phyloP scores from a whole-genome alignment of 1,140 invertebrate species.

The Pseudomyrmex pallidus region DNA sequence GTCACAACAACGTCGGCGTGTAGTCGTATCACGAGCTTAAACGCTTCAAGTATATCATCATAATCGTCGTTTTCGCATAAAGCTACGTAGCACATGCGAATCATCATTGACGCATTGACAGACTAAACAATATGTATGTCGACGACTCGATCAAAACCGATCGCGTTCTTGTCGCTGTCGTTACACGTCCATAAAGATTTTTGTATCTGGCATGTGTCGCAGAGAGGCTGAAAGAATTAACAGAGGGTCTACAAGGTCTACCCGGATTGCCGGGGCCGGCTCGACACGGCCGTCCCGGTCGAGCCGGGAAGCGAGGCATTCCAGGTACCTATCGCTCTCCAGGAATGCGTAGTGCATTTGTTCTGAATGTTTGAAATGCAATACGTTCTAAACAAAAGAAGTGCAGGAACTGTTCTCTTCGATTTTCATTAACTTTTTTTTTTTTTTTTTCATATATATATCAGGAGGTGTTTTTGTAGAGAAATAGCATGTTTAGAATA shows the following conservation, averaged over 20 bases:
- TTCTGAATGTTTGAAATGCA: slow-evolving; percentile 17
- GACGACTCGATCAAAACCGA: slow-evolving; percentile 67
- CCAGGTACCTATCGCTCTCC: slow-evolving; percentile 81
- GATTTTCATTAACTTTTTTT: too few species aligned
- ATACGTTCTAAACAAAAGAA: slow-evolving; percentile 14
- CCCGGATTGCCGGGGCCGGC: slow-evolving; percentile 83
- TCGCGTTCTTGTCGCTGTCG: slow-evolving; percentile 44
- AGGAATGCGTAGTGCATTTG: not conserved
- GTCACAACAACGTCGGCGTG: slow-evolving; percentile 39
- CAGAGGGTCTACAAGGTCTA: slow-evolving; percentile 85
- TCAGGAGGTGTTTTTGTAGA: too few species aligned
- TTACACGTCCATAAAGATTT: slow-evolving; percentile 77
- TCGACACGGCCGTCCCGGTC: slow-evolving; percentile 80
- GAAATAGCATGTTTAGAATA: too few species aligned
- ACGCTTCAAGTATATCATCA: slow-evolving; percentile 61
- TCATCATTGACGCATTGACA: slow-evolving; percentile 26
- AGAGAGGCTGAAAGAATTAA: slow-evolving; percentile 86
- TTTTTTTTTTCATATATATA: too few species aligned
- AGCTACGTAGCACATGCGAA: slow-evolving; percentile 21
- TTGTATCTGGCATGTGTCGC: slow-evolving; percentile 79
- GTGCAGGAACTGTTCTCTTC: too few species aligned
- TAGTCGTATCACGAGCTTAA: slow-evolving; percentile 41
- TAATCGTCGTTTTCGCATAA: slow-evolving; percentile 13
- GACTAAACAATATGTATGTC: not conserved
- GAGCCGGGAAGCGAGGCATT: slow-evolving; percentile 83